phyloP scores from a whole-genome alignment of 2,888 invertebrate species.

The Agrochola circellaris region DNA sequence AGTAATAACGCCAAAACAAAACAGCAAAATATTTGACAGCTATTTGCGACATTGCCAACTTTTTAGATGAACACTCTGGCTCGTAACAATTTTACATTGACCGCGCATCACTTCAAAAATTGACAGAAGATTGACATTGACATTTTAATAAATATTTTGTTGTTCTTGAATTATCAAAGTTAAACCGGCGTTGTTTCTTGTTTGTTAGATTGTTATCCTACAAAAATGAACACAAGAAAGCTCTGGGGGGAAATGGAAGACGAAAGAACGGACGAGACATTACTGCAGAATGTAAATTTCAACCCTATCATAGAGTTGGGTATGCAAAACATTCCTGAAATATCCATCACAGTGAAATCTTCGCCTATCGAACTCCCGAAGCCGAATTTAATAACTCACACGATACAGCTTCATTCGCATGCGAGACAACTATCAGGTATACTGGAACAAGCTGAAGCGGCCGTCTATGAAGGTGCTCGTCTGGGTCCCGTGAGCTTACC shows the following conservation, averaged over 20 bases:
- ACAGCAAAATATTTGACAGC: no score
- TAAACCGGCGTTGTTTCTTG: not conserved
- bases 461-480: conserved; percentile 80
- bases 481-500: conserved; percentile 82
- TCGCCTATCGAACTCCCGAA: conserved; percentile 86
- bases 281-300: conserved; percentile 86
- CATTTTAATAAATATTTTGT: not conserved
- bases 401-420: conserved; percentile 85
- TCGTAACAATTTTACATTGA: not conserved
- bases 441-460: conserved; percentile 82
- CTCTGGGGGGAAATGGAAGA: conserved; percentile 87
- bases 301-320: conserved; percentile 89
- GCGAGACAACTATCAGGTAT: conserved; percentile 81
- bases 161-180: not conserved
- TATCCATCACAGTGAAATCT: conserved; percentile 86
- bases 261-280: conserved; percentile 78
- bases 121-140: conserved; percentile 2
- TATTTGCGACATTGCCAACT: no score
- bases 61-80: no score
- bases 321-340: conserved; percentile 89
- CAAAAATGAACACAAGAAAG: conserved; percentile 77
- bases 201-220: not conserved
- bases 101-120: not conserved
- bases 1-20: no score
- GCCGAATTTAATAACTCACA: conserved; percentile 86